Conservation (phyloP, 2,113 vertebrate genomes). For the Pangasianodon gigas region DNA sequence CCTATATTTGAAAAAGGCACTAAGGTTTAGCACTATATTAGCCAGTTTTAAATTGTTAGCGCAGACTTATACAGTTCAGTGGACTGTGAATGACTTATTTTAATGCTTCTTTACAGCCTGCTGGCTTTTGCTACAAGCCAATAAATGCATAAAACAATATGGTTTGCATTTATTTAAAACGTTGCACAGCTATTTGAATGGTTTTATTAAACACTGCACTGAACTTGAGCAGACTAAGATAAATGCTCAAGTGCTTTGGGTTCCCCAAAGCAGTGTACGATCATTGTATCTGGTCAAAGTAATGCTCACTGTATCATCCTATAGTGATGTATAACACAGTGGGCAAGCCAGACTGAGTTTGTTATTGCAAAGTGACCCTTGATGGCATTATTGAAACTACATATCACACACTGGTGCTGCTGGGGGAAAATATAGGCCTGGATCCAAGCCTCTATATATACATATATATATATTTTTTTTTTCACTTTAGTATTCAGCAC, state of each 20-base stretch:
- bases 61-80: slow-evolving; percentile 25
- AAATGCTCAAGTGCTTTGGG: not conserved
- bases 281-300: slow-evolving; percentile 17
- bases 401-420: not conserved
- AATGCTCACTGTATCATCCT: not conserved
- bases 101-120: not conserved
- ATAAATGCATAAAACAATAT: slow-evolving; percentile 23
- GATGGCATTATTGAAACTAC: slow-evolving; percentile 7
- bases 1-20: not conserved
- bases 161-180: slow-evolving; percentile 19
- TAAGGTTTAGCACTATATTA: not conserved
- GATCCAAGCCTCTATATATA: not conserved
- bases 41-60: slow-evolving; percentile 21
- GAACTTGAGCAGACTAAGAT: slow-evolving; percentile 30
- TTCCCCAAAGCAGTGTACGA: slow-evolving; percentile 20
- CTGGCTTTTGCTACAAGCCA: slow-evolving; percentile 3
- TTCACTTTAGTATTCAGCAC: slow-evolving; percentile 63
- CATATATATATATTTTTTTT: not conserved
- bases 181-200: not conserved
- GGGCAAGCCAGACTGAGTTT: not conserved
- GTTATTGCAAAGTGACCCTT: slow-evolving; percentile 11
- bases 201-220: not conserved
- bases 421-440: slow-evolving; percentile 2
- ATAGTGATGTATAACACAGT: not conserved
- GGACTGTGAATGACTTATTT: slow-evolving; percentile 25